Conservation (phyloP, 2,888 invertebrate genomes). For the Incurvaria masculella region DNA sequence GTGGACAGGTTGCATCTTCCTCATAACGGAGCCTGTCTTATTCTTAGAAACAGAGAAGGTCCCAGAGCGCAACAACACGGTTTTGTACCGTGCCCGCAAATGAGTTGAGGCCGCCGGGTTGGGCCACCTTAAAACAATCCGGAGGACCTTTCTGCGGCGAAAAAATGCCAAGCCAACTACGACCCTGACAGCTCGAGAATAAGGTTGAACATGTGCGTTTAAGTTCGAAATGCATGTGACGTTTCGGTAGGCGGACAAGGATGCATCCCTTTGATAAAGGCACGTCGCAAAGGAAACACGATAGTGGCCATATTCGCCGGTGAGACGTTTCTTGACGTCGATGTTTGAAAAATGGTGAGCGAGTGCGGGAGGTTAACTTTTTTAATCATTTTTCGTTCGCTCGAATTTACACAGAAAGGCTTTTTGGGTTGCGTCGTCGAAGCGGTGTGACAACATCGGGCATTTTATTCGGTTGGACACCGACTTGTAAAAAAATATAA, state of each 20-base stretch:
- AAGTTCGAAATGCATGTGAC: not conserved
- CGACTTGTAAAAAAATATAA: no score
- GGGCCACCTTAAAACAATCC: slow-evolving; percentile 44
- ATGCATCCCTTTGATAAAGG: slow-evolving; percentile 21
- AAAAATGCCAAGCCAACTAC: not conserved
- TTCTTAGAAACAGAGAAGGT: no score
- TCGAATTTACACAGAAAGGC: slow-evolving; percentile 49
- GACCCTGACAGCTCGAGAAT: not conserved
- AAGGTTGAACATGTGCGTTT: not conserved
- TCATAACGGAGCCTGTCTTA: no score
- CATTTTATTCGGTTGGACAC: no score
- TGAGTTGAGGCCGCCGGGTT: no score
- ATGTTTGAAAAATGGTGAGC: not conserved
- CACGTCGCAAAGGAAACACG: slow-evolving; percentile 10
- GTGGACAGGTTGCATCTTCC: no score
- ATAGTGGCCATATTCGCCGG: not conserved
- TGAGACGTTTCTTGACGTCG: not conserved
- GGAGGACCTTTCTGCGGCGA: not conserved
- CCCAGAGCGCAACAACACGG: no score
- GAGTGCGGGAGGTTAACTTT: slow-evolving; percentile 19
- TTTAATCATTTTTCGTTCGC: slow-evolving; percentile 28
- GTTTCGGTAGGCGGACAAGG: not conserved
- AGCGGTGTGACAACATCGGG: no score
- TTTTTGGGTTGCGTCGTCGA: slow-evolving; percentile 42
- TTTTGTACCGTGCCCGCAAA: no score